Base-by-base conservation (phyloP, 1,140 invertebrate species). In the Phocides pigmalion region DNA sequence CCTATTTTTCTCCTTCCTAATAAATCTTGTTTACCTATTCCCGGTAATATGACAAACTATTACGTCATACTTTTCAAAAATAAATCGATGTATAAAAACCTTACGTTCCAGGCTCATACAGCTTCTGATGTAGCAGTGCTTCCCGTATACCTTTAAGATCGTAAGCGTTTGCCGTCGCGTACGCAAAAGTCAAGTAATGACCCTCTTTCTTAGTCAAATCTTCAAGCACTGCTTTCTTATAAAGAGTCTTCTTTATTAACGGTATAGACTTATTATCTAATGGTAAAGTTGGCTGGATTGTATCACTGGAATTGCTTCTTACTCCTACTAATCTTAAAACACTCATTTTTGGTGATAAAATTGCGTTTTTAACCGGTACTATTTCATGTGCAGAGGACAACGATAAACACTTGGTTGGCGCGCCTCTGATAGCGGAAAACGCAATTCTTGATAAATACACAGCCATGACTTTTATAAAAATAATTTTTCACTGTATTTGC, bases 21-120 rank as follows among this genome's bases (percentile, higher is more conserved):
- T n/a, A 11, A 32, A 32, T 28, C 1, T 32, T n/a, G 28, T 32
- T 32, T 32, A 32, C 28, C 28, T 32, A n/a, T 32, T 32, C 28
- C 28, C 28, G 28, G 28, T 49, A 25, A 22, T 11, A 11, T 4
- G 16, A n/a, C n/a, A n/a, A 28, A 16, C 11, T 46, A 62, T 79
- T 79, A 64, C 75, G 54, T 81, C 76, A 76, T 76, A 42, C n/a
- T 61, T 41, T 12, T 35, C 16, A 53, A 62, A 62, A 39, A 20
- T 47, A 44, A 47, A 28, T 53, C 39, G 41, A 50, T 17, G 61
- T 59, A 49, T 20, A 32, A 69, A 70, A 76, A 54, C 42, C 86
- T 86, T 81, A 91, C 89, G 62, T 87, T 73, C 80, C 87, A 4
- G 89, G 87, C 56, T 89, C 83, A 53, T 91, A 91, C 4, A 91